These are phyloP conservation scores for Drosophila trapezifrons DNA, from an alignment of 1,140 invertebrate species.

Conservation along the genomic window DNA sequence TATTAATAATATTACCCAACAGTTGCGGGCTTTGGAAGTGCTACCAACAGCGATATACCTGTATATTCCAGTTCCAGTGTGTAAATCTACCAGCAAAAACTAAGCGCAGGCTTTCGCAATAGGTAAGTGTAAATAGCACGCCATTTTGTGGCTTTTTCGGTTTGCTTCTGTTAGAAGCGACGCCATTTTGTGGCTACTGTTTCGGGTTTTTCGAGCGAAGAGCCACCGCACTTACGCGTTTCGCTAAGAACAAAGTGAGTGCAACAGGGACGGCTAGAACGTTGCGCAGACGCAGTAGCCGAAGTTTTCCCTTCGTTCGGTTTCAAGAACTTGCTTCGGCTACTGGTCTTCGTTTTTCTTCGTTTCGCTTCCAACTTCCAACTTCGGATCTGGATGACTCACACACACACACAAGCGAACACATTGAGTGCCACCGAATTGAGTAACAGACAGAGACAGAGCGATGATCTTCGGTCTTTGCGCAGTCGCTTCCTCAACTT, in stretches of 20 bases:
- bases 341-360: conserved; percentile 71
- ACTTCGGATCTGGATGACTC: conserved; percentile 70
- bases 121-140: conserved; percentile 51
- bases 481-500: conserved; percentile 74
- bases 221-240: conserved; percentile 56
- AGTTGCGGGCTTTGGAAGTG: conserved; percentile 18
- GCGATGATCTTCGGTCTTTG: conserved; percentile 51
- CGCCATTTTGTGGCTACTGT: conserved; percentile 77
- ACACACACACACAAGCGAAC: conserved; percentile 52
- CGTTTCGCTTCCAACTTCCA: conserved; percentile 49
- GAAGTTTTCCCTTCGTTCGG: conserved; percentile 47
- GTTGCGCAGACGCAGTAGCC: conserved; percentile 76
- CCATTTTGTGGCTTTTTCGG: conserved; percentile 54
- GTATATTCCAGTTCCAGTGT: conserved; percentile 7
- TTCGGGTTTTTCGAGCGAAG: conserved; percentile 14
- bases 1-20: conserved; percentile 82
- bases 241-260: conserved; percentile 11
- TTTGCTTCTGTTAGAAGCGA: conserved; percentile 45
- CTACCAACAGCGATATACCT: conserved; percentile 12
- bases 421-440: conserved; percentile 43
- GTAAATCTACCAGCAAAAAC: conserved; percentile 1
- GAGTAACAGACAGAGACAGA: conserved; percentile 53
- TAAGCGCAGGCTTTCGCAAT: conserved; percentile 12
- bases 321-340: conserved; percentile 78
- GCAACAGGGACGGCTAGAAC: conserved; percentile 39